These are phyloP conservation scores for Neoascia interrupta DNA, from an alignment of 2,888 invertebrate genomes.

Conservation along the genomic window DNA sequence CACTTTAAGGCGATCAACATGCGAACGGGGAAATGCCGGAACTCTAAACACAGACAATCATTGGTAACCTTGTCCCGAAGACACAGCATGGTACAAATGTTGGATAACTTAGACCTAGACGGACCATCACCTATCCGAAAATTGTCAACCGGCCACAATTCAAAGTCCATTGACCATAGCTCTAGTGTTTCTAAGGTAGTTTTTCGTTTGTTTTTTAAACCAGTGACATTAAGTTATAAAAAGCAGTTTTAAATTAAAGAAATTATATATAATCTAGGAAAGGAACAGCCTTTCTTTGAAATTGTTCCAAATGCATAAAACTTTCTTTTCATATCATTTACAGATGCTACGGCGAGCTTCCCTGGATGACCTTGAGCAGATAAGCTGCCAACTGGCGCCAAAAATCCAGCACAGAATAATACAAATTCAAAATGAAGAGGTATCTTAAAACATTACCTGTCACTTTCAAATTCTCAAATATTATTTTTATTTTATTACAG, in stretches of 20 bases:
- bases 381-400: conserved; percentile 90
- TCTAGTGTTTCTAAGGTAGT: conserved; percentile 77
- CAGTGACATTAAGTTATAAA: neutral
- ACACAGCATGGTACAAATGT: conserved; percentile 89
- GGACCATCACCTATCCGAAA: conserved; percentile 86
- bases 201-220: neutral
- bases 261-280: no score
- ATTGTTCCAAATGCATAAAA: no score
- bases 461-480: neutral
- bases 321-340: no score
- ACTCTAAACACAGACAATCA: conserved; percentile 91
- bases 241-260: no score
- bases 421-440: conserved; percentile 87
- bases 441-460: no score
- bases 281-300: no score
- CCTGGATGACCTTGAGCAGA: conserved; percentile 89
- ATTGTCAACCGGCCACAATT: conserved; percentile 76
- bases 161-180: conserved; percentile 77
- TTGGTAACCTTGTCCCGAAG: conserved; percentile 90
- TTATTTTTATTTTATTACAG: conserved; percentile 66
- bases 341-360: conserved; percentile 87
- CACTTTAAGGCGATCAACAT: conserved; percentile 94
- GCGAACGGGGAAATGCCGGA: conserved; percentile 84
- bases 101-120: conserved; percentile 85
- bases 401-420: conserved; percentile 90